Conservation (phyloP, 2,797 vertebrate genomes). For the Notolepis coatsorum region DNA sequence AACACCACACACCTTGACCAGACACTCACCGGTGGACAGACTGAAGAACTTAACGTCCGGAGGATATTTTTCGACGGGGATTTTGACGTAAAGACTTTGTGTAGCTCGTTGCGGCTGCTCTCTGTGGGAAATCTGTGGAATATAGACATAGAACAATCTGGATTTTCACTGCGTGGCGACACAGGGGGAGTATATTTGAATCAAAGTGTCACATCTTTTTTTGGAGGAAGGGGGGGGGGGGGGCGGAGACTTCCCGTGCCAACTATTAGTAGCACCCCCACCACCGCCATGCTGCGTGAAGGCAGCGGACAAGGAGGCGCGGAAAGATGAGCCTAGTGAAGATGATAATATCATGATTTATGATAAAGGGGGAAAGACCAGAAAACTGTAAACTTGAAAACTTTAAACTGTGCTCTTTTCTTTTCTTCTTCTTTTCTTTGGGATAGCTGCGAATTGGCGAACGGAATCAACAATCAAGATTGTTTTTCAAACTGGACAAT, state of each 20-base stretch:
- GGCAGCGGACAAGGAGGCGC: conserved; percentile 10
- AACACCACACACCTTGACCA: conserved; percentile 20
- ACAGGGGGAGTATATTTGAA: conserved; percentile 66
- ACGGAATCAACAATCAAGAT: conserved; percentile 71
- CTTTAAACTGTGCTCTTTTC: conserved; percentile 63
- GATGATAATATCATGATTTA: conserved; percentile 59
- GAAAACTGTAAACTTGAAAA: conserved; percentile 78
- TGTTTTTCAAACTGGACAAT: conserved; percentile 80
- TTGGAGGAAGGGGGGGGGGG: conserved; percentile 76
- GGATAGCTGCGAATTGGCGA: conserved; percentile 80
- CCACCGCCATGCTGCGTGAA: conserved; percentile 75
- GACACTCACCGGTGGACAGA: conserved; percentile 34
- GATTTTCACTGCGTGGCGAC: conserved; percentile 71
- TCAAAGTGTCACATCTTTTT: conserved; percentile 67
- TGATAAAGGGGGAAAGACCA: conserved; percentile 68
- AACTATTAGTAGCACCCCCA: too few relatives aligned
- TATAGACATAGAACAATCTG: conserved; percentile 64
- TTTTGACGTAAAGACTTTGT: not conserved
- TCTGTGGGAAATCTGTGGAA: conserved; percentile 26
- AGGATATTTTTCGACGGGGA: conserved; percentile 12
- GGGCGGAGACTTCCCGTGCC: conserved; percentile 85
- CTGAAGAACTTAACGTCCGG: conserved; percentile 9
- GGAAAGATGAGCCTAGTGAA: not conserved
- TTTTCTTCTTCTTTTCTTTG: not conserved
- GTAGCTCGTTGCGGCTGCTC: conserved; percentile 19